Percentiles rank a stretch among this genome's conserved stretches.
Conservation (phyloP, 2,113 vertebrate species). For the Rhinichthys klamathensis region DNA sequence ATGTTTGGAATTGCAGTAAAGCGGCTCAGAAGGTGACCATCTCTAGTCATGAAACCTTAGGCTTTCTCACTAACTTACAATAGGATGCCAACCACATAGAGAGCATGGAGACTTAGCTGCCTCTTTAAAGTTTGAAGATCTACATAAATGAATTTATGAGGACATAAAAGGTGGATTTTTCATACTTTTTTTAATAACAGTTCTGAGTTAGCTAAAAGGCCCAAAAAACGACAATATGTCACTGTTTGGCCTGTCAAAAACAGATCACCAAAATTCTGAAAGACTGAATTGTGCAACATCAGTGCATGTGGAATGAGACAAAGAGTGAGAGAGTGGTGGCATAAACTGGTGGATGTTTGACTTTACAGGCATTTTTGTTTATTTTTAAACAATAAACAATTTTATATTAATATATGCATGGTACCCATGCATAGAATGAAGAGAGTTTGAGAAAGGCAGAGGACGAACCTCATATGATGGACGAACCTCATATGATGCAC, state of each 20-base stretch:
- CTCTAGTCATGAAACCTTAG: constrained; percentile 43
- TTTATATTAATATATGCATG: not conserved
- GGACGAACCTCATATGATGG: constrained; percentile 43
- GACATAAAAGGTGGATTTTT: not conserved
- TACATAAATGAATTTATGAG: constrained; percentile 56
- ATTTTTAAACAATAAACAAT: not conserved
- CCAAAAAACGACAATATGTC: not conserved
- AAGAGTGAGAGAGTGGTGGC: not conserved
- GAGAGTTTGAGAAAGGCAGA: not conserved
- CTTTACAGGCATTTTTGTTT: not conserved
- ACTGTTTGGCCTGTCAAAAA: not conserved
- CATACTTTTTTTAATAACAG: not conserved
- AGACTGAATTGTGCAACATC: not conserved
- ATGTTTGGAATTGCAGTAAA: constrained; percentile 68
- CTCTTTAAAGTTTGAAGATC: constrained; percentile 50
- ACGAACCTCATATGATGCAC: constrained; percentile 42
- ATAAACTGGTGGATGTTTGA: not conserved
- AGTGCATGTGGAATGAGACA: not conserved
- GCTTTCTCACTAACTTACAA: constrained; percentile 34
- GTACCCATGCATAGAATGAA: not conserved
- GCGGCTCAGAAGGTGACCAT: constrained; percentile 28
- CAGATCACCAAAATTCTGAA: not conserved
- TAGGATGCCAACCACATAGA: constrained; percentile 30
- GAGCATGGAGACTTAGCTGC: not conserved
- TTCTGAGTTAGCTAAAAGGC: not conserved